Base-by-base conservation (phyloP, 2,888 invertebrate genomes). In the Imbricaverruca yamaguchii region DNA sequence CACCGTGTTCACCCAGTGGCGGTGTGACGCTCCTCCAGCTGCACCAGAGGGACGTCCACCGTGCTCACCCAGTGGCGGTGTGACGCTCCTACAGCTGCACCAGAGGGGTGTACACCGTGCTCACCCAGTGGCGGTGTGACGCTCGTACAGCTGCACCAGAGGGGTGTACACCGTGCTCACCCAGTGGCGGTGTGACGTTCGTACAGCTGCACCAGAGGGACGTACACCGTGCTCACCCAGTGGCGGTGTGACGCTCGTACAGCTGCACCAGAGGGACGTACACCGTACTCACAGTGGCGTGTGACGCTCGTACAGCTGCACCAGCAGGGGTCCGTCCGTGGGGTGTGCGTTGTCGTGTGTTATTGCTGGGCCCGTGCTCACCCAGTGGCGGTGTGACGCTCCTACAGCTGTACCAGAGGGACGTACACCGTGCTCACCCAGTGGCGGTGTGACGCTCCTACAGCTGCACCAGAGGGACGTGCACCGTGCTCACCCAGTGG, bases 11-110 rank as follows among this genome's bases (percentile, higher is more conserved):
- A 79, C 79, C 11, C 78, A 7, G 10, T 21, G 7, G 63, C 13
- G 15, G 65, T 80, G 59, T 77, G 56, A 6, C 69, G n/a, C 67
- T 81, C 88, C 85, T 92, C 91, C 81, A 91, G 85, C 81, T 90
- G 87, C 10, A 92, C 87, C 81, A 94, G 89, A 57, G 93, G 92
- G 85, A 92, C 88, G 87, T 92, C 18, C 93, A 91, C 94, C 94
- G 39, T 57, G 25, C 79, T 57, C 79, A 79, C 79, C 11, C 78
- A 7, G 10, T 21, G 7, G 63, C 13, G 15, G 65, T 80, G 59
- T 77, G 56, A 6, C 69, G n/a, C 67, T 81, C 88, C 85, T 92
- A 91, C 81, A 91, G 85, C 81, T 90, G 87, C 10, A 92, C 87
- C 81, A 94, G 89, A 57, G 93, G 92, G 85, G 92, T 88, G 87